Base-by-base conservation (phyloP, 2,113 vertebrate species). In the Budorcas taxicolor region DNA sequence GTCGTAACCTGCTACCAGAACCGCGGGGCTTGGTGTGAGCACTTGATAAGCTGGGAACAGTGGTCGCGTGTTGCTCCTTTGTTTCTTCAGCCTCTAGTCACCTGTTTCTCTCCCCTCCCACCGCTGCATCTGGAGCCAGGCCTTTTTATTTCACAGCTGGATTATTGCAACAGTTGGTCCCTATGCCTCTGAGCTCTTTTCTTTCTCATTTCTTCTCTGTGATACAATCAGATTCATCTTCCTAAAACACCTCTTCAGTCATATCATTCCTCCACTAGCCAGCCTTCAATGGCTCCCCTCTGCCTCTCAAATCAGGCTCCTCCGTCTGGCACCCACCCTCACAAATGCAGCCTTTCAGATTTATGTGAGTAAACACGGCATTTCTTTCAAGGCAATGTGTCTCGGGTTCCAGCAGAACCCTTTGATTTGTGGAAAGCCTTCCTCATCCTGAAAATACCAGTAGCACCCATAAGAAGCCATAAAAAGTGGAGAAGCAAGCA, bases 121-220 rank as follows among this genome's bases (percentile, higher is more conserved):
- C 13, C 6, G 81, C 91, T 12, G 0, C n/a, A 31, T 50, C 74
- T 80, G 31, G 67, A 88, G 14, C 50, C 33, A 53, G 82, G 36
- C 52, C 74, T 91, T 47, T 92, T 91, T 81, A 87, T 74, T 94
- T 95, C 91, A 88, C 36, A 45, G 33, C 97, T 76, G 76, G 64
- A 23, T 96, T 62, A 17, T 84, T 84, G 52, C 52, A 94, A 81
- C 64, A 57, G 71, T 96, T 74, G 76, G 90, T 80, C 90, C 87
- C 92, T 9, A 1, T 14, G 87, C 71, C 95, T 90, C 97, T 33
- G 90, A 92, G 83, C 89, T 96, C 15, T 94, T 97, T 95, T 80
- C 62, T 45, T 93, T 74, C 96, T 93, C 87, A 40, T 85, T 87
- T 96, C 87, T 90, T 55, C 58, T 67, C 43, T n/a, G 64, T 58